phyloP scores from a whole-genome alignment of 2,113 vertebrate genomes.

The Ophiodon elongatus region DNA sequence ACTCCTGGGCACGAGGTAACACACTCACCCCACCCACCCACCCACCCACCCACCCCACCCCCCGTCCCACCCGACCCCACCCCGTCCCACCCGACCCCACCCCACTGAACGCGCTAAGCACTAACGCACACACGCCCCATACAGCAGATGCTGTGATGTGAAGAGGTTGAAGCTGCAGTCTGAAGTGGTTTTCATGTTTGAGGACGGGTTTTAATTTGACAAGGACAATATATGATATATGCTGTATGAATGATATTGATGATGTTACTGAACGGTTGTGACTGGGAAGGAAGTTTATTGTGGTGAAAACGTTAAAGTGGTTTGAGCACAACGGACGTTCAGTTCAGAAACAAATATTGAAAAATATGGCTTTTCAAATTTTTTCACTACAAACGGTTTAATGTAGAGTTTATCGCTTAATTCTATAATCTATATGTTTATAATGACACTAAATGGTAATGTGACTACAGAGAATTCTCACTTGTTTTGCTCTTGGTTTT shows the following conservation, averaged over 20 bases:
- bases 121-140: constrained; percentile 56
- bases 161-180: neutral
- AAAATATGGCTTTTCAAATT: neutral
- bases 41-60: constrained; percentile 50
- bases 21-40: constrained; percentile 64
- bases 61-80: constrained; percentile 30
- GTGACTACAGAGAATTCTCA: neutral
- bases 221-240: neutral
- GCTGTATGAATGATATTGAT: neutral
- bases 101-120: constrained; percentile 61
- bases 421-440: neutral
- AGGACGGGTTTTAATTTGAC: no score
- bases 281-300: no score
- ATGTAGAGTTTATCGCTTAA: neutral
- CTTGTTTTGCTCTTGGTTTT: neutral
- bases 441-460: neutral
- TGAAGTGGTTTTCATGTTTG: constrained; percentile 18
- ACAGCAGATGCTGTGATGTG: neutral
- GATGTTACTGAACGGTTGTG: neutral
- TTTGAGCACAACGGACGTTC: neutral
- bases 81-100: constrained; percentile 28
- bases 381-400: neutral
- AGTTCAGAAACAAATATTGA: neutral
- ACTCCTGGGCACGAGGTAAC: constrained; percentile 86
- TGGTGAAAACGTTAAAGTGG: neutral